phyloP scores from a whole-genome alignment of 2,888 invertebrate species.

The Callyntrura sp. region DNA sequence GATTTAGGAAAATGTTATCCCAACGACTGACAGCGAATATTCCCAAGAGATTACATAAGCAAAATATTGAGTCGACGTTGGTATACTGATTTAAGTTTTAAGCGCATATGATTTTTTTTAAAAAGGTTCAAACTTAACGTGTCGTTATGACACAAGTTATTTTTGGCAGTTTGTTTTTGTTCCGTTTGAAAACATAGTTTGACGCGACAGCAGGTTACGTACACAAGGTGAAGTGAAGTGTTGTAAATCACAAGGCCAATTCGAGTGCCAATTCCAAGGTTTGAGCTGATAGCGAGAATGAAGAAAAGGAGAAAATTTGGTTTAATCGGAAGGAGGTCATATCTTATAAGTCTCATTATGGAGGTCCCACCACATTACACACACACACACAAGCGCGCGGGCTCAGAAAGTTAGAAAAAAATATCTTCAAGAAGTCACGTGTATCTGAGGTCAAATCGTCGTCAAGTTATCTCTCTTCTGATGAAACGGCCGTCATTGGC shows the following conservation, averaged over 20 bases:
- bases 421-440: background rate
- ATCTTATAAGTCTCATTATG: background rate
- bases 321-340: background rate
- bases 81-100: background rate
- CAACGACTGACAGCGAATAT: background rate
- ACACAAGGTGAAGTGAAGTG: background rate
- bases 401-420: background rate
- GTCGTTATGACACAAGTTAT: slow-evolving; percentile 3
- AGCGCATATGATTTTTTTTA: background rate
- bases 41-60: background rate
- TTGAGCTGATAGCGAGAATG: background rate
- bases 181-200: slow-evolving; percentile 28
- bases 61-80: background rate
- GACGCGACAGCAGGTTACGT: background rate
- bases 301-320: background rate
- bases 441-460: background rate
- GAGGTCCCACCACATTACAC: background rate
- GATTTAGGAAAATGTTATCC: background rate
- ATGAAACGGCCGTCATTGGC: background rate
- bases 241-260: too few species aligned
- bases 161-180: slow-evolving; percentile 24
- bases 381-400: background rate
- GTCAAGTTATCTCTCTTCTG: background rate
- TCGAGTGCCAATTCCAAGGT: too few species aligned
- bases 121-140: slow-evolving; percentile 19